phyloP scores from a whole-genome alignment of 2,888 invertebrate genomes.

The Yponomeuta cagnagella region DNA sequence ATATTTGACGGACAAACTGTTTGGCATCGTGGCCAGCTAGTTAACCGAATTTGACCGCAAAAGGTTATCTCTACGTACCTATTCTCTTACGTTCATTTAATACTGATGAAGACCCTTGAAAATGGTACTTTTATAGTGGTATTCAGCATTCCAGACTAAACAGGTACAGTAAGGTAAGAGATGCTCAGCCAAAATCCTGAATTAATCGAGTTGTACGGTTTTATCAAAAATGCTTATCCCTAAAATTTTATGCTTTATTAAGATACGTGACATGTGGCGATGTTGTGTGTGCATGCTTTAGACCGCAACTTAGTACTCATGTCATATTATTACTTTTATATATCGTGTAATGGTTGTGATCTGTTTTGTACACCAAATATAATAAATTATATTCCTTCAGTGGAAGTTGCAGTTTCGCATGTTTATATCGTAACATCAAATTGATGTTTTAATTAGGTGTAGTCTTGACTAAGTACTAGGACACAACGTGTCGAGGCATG shows the following conservation, averaged over 20 bases:
- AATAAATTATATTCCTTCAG: background rate
- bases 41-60: background rate
- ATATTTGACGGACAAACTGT: slow-evolving; percentile 4
- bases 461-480: background rate
- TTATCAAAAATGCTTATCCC: no score
- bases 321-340: no score
- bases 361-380: background rate
- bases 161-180: no score
- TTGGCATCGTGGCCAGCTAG: background rate
- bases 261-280: no score
- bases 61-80: background rate
- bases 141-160: no score
- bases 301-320: no score
- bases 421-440: background rate
- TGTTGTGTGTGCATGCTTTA: no score
- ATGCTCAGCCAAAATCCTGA: no score
- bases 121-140: no score
- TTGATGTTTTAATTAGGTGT: background rate
- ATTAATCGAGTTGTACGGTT: no score
- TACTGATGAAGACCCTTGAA: background rate
- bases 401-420: background rate
- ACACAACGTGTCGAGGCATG: background rate
- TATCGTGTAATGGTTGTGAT: no score
- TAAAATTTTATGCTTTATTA: no score
- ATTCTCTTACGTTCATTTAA: background rate